Percentiles rank a stretch among this genome's conserved stretches.
Conservation (phyloP, 2,888 invertebrate genomes). For the Drosophila fungiperda region DNA sequence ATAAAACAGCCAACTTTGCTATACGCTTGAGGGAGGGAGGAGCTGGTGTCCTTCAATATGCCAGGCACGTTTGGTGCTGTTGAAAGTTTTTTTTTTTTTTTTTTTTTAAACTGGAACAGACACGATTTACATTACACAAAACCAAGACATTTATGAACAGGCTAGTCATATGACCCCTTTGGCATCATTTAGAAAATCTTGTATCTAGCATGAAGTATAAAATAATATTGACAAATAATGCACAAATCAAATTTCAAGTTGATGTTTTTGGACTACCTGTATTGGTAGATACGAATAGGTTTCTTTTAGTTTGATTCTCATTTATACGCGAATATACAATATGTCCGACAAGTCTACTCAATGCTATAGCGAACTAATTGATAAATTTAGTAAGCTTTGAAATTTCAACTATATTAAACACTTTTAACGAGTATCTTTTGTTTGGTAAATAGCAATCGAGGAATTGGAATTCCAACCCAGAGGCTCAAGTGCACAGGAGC, state of each 20-base stretch:
- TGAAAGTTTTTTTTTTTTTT: conserved; percentile 30
- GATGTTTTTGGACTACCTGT: neutral
- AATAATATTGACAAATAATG: neutral
- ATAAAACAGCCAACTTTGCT: neutral
- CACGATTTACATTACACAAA: conserved; percentile 43
- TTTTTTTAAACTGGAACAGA: conserved; percentile 34
- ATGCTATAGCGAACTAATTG: conserved; percentile 9
- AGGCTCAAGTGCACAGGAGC: conserved; percentile 42
- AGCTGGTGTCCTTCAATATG: conserved; percentile 36
- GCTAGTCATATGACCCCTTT: neutral
- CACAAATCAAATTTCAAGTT: neutral
- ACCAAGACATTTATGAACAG: conserved; percentile 20
- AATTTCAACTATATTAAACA: neutral
- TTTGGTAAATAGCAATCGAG: neutral
- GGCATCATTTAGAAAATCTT: neutral
- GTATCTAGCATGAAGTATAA: neutral
- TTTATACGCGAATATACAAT: neutral
- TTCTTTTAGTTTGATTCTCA: neutral
- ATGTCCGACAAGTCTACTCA: conserved; percentile 45
- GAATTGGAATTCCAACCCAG: conserved; percentile 48
- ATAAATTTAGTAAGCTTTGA: conserved; percentile 21
- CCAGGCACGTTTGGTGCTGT: conserved; percentile 53
- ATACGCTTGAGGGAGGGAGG: neutral
- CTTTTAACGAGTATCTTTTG: neutral
- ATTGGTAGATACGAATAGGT: neutral